Evolutionary conservation across 2,888 invertebrate genomes (phyloP), one percentile per base, ranked within the genome.

Genomic region (Macrophya annulata): DNA sequence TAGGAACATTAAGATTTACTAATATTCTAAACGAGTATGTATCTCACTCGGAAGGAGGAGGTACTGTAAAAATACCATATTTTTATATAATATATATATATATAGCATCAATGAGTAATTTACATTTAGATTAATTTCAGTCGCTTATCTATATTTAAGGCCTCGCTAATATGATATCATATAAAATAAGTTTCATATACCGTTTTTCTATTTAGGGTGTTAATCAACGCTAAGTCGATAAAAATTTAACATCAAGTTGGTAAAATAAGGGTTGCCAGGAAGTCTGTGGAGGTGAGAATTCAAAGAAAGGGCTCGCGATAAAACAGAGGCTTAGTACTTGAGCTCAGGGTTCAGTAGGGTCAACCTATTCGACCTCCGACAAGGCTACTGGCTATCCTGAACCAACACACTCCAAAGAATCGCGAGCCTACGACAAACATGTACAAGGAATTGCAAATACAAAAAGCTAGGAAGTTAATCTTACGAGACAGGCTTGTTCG

Each of bases 1-100:
- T 88, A 89, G 89, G 88, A 89, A 89, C 89, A 89, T 89, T 85
- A 87, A 84, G 84, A 87, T 87, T 86, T 87, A 88, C 85, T 85
- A 88, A 86, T 85, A 87, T 85, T 87, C 71, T 86, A 62, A 62
- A 51, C 77, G 48, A 74, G 74, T 74, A 9, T 43, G 31, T 31
- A n/a, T n/a, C n/a, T 5, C 48, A 37, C 77, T 55, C 51, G 51
- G 9, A 77, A n/a, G 77, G 5, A 77, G 31, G n/a, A 45, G 55
- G 37, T 51, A 77, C 55, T 55, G 37, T 17, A 51, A 76, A 77
- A 77, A 51, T 55, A 79, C 74, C 51, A 74, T 72, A n/a, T n/a
- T n/a, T n/a, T n/a, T n/a, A n/a, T n/a, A n/a, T n/a, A n/a, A 25
- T 55, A 55, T 45, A 25, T 55, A 55, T 45, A 59, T 83, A 84